Base-by-base conservation (phyloP, 2,113 vertebrate genomes). In the Neomonachus schauinslandi region DNA sequence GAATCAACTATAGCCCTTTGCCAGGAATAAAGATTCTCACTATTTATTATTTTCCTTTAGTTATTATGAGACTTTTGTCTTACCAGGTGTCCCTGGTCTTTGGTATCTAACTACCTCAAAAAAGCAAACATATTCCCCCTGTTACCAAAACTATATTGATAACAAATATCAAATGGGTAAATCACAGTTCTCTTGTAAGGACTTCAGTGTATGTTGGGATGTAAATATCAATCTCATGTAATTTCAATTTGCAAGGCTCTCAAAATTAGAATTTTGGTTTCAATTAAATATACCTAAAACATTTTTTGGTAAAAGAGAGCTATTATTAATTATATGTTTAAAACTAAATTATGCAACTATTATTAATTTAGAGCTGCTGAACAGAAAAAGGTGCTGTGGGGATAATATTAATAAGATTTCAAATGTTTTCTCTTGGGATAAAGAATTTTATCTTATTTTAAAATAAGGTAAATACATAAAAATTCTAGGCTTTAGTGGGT, bases 291-390 rank as follows among this genome's bases (percentile, higher is more conserved):
- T 19, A 53, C 12, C 26, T 24, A 39, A 93, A 93, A n/a, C 6
- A 96, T 59, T 42, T 36, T n/a, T 87, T 94, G 49, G 7, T 57
- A 51, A 2, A 85, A 71, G 1, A 71, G 14, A 77, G 36, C 5
- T 94, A 92, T 85, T 83, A 89, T 59, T 94, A 51, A 85, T 53
- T 85, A 18, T 89, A 5, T 88, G 4, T 80, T 96, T 97, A 94
- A 94, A 46, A 11, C 24, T 94, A 69, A 87, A 81, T 87, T 55
- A 82, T 95, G 31, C 91, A 93, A 82, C 59, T 88, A 53, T 77
- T 88, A 59, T 90, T 94, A 67, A 82, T 94, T 95, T 93, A 93
- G 39, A 97, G 53, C 14, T 91, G 59, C 63, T 89, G 6, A 97
- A 77, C 83, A 81, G 82, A 57, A 79, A 61, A 85, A 59, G 22